Percentiles rank a stretch among this genome's conserved stretches.
phyloP scores from a whole-genome alignment of 2,113 vertebrate genomes.

The Melozone crissalis region DNA sequence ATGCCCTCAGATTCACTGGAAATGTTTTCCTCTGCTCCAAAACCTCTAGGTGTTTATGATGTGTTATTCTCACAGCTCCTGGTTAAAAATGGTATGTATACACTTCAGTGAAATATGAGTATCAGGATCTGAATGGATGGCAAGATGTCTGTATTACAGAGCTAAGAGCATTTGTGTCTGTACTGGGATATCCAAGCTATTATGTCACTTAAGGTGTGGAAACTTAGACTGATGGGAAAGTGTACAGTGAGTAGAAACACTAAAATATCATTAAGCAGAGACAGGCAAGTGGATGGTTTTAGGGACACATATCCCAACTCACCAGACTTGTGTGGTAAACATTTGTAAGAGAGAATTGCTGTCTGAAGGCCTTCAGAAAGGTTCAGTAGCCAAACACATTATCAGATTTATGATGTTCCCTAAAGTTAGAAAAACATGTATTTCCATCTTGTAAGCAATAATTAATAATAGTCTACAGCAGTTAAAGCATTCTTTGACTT shows the following conservation, averaged over 20 bases:
- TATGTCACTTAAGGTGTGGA: background rate
- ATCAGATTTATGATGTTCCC: background rate
- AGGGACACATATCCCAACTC: background rate
- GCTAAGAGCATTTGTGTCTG: background rate
- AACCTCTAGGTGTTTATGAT: background rate
- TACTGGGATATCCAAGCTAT: background rate
- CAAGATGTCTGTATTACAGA: background rate
- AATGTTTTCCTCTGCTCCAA: background rate
- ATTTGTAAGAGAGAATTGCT: background rate
- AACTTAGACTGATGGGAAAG: background rate
- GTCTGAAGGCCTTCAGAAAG: background rate
- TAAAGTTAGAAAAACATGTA: background rate
- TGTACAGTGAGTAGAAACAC: rapidly evolving
- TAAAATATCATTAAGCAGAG: background rate
- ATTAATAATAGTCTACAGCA: background rate
- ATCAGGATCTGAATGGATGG: background rate
- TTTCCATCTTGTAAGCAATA: background rate
- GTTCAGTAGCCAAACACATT: background rate
- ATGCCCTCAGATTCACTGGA: background rate
- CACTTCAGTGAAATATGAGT: background rate
- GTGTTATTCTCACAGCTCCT: background rate
- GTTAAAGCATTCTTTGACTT: background rate
- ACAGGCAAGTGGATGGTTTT: background rate
- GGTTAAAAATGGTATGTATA: background rate
- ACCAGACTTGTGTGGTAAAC: background rate